Base-by-base conservation (phyloP, 1,140 invertebrate genomes). In the Macrobrachium rosenbergii region DNA sequence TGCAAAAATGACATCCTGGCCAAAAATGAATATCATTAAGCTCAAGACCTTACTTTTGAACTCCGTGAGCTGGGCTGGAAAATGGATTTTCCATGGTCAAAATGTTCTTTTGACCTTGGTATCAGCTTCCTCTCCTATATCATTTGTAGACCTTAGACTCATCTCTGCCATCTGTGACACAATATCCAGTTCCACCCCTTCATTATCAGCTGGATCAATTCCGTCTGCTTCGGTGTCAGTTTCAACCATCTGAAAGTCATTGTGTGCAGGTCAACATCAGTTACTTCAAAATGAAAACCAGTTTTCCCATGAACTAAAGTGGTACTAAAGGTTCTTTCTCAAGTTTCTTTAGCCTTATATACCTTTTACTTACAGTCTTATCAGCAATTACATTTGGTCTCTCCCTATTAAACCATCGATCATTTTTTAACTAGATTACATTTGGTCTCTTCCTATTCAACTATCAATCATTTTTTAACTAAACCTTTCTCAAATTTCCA, bases 181-280 rank as follows among this genome's bases (percentile, higher is more conserved):
- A 5, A 81, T 19, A 43, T 81, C 79, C 19, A 81, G 16, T 5
- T 81, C 79, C 17, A 45, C 10, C 11, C 79, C 63, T 10, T 64
- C 62, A 14, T 64, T 43, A 11, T 63, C 43, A 16, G 14, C 14
- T 23, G 23, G 19, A 6, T 72, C 69, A 12, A 72, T n/a, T 28
- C 69, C 69, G 23, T 72, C 69, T 67, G 60, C 63, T 17, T 81
- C 17, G 16, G 11, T 45, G 8, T 81, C 28, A 0, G 79, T 45
- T 81, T 81, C 79, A 23, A 81, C n/a, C 37, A 81, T 81, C 79
- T 81, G 79, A 67, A 81, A 81, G 11, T 67, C 19, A 23, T 28
- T 72, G 21, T 11, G 5, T 21, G 23, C 37, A 72, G 17, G n/a
- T 7, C 5, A 72, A 72, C 5, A 28, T 37, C 7, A 12, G 52